These are phyloP conservation scores for Isichthys henryi DNA, from an alignment of 2,113 vertebrate species.

Conservation along the genomic window DNA sequence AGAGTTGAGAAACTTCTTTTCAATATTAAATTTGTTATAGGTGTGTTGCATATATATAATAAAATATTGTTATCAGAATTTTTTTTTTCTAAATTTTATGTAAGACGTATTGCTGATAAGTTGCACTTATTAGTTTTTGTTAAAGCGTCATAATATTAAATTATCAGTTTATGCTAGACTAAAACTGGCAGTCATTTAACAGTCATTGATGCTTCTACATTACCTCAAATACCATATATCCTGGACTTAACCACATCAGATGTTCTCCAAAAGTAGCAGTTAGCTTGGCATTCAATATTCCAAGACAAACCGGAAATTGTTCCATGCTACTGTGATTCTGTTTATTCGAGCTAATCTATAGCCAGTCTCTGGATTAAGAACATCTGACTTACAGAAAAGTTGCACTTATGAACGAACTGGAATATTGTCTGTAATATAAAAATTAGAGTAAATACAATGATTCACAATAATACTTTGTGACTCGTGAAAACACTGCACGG, in stretches of 20 bases:
- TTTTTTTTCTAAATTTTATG: not conserved
- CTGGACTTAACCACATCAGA: not conserved
- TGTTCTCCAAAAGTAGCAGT: not conserved
- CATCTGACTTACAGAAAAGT: not conserved
- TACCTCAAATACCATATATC: not conserved
- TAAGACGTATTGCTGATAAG: not conserved
- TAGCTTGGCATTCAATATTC: not conserved
- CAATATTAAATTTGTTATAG: slow-evolving; percentile 45
- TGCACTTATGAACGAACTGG: not conserved
- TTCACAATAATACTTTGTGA: not conserved
- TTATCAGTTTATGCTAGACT: not conserved
- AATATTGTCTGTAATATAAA: not conserved
- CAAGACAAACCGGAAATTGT: not conserved
- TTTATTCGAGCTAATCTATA: not conserved
- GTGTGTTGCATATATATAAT: slow-evolving; percentile 49
- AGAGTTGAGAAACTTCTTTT: slow-evolving; percentile 38
- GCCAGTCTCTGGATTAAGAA: not conserved
- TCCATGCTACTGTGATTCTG: not conserved
- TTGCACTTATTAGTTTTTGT: not conserved
- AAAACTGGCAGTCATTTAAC: not conserved
- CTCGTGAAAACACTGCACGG: not conserved
- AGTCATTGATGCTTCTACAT: not conserved
- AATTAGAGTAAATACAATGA: not conserved
- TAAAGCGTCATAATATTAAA: not conserved
- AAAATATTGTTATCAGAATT: not conserved